Conservation (phyloP, 2,888 invertebrate species). For the Apocheima hispidaria region DNA sequence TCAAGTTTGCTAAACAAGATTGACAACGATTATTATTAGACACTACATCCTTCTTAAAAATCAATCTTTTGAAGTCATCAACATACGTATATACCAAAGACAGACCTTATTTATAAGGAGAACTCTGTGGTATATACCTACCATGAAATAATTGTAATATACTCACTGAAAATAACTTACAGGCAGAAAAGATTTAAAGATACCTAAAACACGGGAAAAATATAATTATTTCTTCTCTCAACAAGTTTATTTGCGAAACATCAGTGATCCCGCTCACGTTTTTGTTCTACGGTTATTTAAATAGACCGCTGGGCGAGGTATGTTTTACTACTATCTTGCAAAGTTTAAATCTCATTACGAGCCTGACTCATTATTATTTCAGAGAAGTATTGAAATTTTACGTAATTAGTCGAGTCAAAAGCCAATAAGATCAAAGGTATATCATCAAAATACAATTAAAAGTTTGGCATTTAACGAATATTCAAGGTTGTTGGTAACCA, state of each 20-base stretch:
- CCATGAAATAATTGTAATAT: too few species aligned
- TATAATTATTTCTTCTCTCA: not conserved
- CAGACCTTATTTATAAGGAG: too few species aligned
- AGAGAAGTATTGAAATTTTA: not conserved
- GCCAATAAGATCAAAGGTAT: too few species aligned
- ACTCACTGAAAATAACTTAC: not conserved
- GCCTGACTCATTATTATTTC: slow-evolving; percentile 1
- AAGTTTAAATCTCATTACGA: slow-evolving; percentile 9
- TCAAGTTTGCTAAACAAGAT: too few species aligned
- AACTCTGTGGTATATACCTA: too few species aligned
- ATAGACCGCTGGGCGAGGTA: slow-evolving; percentile 2
- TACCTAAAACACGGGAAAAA: not conserved
- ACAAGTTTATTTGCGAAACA: slow-evolving; percentile 2
- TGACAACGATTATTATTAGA: too few species aligned
- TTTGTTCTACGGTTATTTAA: slow-evolving; percentile 5
- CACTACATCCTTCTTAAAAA: too few species aligned
- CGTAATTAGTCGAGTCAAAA: not conserved
- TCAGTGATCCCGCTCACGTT: not conserved
- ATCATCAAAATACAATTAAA: too few species aligned
- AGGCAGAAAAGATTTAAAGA: not conserved
- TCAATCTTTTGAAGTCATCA: too few species aligned
- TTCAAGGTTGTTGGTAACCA: too few species aligned
- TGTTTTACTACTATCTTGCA: not conserved
- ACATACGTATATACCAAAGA: too few species aligned
- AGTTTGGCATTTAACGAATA: too few species aligned